Evolutionary conservation across 2,113 vertebrate species (phyloP).

Genomic region (Percopsis transmontana): DNA sequence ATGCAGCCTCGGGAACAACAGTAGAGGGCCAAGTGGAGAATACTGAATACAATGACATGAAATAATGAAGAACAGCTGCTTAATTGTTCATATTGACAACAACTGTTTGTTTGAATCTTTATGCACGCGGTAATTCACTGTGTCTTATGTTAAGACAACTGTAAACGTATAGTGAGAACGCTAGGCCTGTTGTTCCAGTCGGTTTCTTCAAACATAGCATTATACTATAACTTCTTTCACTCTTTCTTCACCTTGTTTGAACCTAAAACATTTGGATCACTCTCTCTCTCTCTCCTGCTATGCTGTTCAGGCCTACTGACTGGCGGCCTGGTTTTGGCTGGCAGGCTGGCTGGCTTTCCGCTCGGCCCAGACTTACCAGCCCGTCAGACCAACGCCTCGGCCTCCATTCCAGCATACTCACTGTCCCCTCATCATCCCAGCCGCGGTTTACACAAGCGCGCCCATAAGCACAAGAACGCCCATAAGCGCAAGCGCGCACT

Average conservation of each 20-base stretch:
- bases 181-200: neutral
- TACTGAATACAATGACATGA: slow-evolving; percentile 13
- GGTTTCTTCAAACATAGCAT: neutral
- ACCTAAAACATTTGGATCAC: slow-evolving; percentile 38
- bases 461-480: slow-evolving; percentile 13
- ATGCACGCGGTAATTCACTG: neutral
- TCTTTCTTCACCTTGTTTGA: slow-evolving; percentile 39
- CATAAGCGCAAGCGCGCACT: slow-evolving; percentile 8
- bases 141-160: neutral
- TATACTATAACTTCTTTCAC: neutral
- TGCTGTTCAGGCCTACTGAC: slow-evolving; percentile 50
- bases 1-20: slow-evolving; percentile 41
- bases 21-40: slow-evolving; percentile 35
- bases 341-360: slow-evolving; percentile 44
- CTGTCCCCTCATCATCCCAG: slow-evolving; percentile 44
- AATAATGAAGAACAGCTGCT: neutral
- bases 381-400: slow-evolving; percentile 36
- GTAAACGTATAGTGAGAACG: neutral
- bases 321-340: slow-evolving; percentile 52
- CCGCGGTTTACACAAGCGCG: slow-evolving; percentile 53
- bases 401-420: slow-evolving; percentile 56
- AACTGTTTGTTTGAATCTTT: neutral
- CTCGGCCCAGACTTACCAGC: neutral
- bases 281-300: slow-evolving; percentile 36
- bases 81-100: no score